These are phyloP conservation scores for Seira ritae DNA, from an alignment of 2,888 invertebrate species.

Conservation along the genomic window DNA sequence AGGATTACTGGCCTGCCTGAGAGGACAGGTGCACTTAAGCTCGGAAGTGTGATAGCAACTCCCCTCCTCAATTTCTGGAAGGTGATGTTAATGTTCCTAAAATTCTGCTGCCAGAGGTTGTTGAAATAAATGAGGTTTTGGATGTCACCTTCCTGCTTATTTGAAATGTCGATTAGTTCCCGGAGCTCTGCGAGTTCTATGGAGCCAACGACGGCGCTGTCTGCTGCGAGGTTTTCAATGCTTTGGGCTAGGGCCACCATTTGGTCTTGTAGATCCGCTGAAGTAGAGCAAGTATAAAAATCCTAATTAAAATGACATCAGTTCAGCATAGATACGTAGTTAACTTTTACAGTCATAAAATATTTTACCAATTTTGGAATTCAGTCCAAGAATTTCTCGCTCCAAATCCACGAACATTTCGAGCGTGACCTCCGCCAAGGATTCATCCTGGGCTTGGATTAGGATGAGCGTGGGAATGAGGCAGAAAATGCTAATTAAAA, in stretches of 20 bases:
- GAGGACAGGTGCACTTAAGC: neutral
- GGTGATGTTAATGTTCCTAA: slow-evolving; percentile 30
- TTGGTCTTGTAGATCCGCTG: slow-evolving; percentile 24
- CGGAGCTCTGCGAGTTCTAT: slow-evolving; percentile 29
- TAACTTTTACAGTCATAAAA: too few species aligned
- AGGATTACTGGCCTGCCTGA: neutral
- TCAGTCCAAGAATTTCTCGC: slow-evolving; percentile 19
- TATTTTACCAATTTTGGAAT: slow-evolving; percentile 14
- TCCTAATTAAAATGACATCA: neutral
- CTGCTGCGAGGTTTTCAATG: slow-evolving; percentile 7
- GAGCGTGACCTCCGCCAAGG: slow-evolving; percentile 28
- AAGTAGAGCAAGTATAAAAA: neutral
- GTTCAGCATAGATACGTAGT: too few species aligned
- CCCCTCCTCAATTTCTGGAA: slow-evolving; percentile 29
- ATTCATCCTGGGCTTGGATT: too few species aligned
- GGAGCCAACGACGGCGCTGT: neutral
- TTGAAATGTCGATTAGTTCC: slow-evolving; percentile 21
- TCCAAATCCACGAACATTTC: slow-evolving; percentile 37
- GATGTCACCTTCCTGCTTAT: slow-evolving; percentile 42
- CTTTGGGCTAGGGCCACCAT: slow-evolving; percentile 4
- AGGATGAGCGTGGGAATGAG: too few species aligned
- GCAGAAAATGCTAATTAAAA: neutral
- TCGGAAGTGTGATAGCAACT: slow-evolving; percentile 2
- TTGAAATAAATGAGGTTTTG: slow-evolving; percentile 34
- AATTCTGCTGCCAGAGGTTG: slow-evolving; percentile 45